Evolutionary conservation across 1,140 invertebrate genomes (phyloP).

Genomic region (Phocides pigmalion): DNA sequence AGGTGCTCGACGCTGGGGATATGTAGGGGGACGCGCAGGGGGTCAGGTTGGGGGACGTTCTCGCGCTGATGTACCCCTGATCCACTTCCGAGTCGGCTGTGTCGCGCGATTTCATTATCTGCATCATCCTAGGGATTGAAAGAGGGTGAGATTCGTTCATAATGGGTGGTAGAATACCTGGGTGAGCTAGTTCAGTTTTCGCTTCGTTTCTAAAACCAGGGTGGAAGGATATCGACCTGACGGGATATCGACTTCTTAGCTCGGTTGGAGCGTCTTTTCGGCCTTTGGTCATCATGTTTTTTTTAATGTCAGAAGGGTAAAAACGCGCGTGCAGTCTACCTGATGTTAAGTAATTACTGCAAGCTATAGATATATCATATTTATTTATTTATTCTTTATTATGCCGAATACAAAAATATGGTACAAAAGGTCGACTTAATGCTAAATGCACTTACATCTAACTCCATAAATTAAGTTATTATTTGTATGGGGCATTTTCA

Average conservation of each 20-base stretch:
- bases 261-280: conserved; percentile 60
- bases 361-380: neutral
- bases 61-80: conserved; percentile 69
- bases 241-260: conserved; percentile 59
- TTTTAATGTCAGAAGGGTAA: too few relatives aligned
- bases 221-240: conserved; percentile 59
- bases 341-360: too few relatives aligned
- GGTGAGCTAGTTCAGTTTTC: conserved; percentile 50
- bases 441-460: too few relatives aligned
- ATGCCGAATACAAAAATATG: too few relatives aligned
- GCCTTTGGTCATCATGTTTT: conserved; percentile 72
- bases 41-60: conserved; percentile 68
- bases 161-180: neutral
- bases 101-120: conserved; percentile 67
- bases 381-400: too few relatives aligned
- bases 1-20: conserved; percentile 58
- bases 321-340: too few relatives aligned
- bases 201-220: conserved; percentile 72
- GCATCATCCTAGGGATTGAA: conserved; percentile 67
- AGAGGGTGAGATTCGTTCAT: neutral
- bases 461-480: too few relatives aligned
- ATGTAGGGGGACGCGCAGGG: conserved; percentile 62
- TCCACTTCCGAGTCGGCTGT: conserved; percentile 58
- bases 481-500: too few relatives aligned
- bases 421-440: too few relatives aligned